These are phyloP conservation scores for Nothocercus nigrocapillus DNA, from an alignment of 2,113 vertebrate genomes.

Conservation along the genomic window DNA sequence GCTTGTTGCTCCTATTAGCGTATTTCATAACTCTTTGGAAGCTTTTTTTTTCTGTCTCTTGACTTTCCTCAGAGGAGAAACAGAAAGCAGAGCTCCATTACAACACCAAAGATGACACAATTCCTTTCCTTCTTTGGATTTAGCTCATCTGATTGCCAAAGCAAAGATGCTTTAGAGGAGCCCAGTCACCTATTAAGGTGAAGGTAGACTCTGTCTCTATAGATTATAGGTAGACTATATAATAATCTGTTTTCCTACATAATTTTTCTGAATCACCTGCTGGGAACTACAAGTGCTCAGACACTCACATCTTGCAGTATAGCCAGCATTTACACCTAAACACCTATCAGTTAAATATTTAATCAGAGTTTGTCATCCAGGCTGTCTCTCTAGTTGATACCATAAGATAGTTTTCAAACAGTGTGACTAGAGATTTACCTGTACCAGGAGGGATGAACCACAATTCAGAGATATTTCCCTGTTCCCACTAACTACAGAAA, in stretches of 20 bases:
- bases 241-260: neutral
- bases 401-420: neutral
- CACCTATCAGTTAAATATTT: neutral
- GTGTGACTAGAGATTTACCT: neutral
- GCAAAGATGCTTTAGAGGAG: neutral
- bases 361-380: neutral
- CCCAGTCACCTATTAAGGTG: neutral
- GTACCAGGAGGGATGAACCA: neutral
- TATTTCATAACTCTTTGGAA: neutral
- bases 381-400: neutral
- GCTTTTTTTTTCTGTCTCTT: neutral
- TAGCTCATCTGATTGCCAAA: neutral
- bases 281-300: neutral
- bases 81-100: neutral
- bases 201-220: neutral
- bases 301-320: neutral
- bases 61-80: neutral
- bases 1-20: neutral
- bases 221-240: too few species aligned
- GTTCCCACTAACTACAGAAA: neutral
- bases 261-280: neutral
- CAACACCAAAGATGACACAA: neutral
- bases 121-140: neutral
- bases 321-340: neutral
- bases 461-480: neutral